Evolutionary conservation across 2,888 invertebrate genomes (phyloP).

Genomic region (Standfussiana lucernea): DNA sequence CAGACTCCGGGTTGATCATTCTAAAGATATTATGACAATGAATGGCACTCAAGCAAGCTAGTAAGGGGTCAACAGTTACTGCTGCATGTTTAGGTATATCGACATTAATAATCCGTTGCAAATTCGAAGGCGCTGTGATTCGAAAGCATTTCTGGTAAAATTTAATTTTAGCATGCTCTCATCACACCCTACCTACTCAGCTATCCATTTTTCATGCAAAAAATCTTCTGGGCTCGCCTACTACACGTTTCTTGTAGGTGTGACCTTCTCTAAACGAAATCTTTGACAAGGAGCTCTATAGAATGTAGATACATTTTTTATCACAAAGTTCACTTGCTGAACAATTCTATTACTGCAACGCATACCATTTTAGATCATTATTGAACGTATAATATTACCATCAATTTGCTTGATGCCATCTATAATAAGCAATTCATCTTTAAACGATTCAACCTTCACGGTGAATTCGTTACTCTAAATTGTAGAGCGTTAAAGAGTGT

Average conservation of each 20-base stretch:
- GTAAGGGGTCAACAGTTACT: too few relatives aligned
- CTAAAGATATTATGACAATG: too few relatives aligned
- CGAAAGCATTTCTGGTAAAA: too few relatives aligned
- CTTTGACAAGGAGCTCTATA: background rate
- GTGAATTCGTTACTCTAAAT: constrained; percentile 50
- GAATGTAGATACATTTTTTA: background rate
- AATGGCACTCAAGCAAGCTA: too few relatives aligned
- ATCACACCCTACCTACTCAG: too few relatives aligned
- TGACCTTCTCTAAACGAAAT: background rate
- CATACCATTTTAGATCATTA: constrained; percentile 36
- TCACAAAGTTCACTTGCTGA: background rate
- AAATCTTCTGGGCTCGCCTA: too few relatives aligned
- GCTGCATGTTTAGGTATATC: too few relatives aligned
- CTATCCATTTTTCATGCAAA: too few relatives aligned
- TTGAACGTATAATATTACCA: constrained; percentile 43
- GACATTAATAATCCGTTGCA: too few relatives aligned
- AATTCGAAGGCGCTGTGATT: too few relatives aligned
- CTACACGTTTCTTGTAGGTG: background rate
- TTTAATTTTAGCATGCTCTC: too few relatives aligned
- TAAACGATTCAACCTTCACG: constrained; percentile 67
- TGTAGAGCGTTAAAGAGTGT: constrained; percentile 12
- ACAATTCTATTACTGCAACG: constrained; percentile 8
- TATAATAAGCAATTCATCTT: constrained; percentile 54
- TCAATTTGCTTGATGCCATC: constrained; percentile 57
- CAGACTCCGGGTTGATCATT: too few relatives aligned